Evolutionary conservation across 2,113 vertebrate species (phyloP), one percentile per base, ranked within the genome.

Genomic region (Maccullochella peelii): DNA sequence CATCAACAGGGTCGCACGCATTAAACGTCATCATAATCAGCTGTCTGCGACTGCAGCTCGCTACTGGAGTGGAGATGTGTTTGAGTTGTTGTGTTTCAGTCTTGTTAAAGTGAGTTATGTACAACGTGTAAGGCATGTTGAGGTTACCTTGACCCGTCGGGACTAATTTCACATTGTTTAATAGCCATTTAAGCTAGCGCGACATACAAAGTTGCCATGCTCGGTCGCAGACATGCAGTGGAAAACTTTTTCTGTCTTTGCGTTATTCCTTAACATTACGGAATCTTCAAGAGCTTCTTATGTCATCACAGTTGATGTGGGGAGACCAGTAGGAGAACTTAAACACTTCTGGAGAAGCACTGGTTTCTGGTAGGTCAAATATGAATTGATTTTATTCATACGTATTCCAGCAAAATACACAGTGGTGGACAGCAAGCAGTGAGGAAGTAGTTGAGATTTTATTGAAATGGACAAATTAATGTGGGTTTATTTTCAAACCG

Each of bases 311-410:
- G 94, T 91, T 0, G 93, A 94, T n/a, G 84, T 84, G n/a, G 58
- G 74, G 6, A 86, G 50, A 62, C 77, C 90, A 3, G 61, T 86
- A 1, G 83, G 86, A 62, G 81, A 90, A 0, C 85, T 96, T 0
- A 91, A 65, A 27, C 95, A 95, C 67, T 96, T 96, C 86, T 96
- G 96, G 96, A 95, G 85, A 66, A 96, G 96, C 87, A 95, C 95
- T 2, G 96, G 96, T 6, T 96, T 96, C 92, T 96, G 96, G 96
- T 96, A 76, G 15, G 94, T 86, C 21, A 1, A 14, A 23, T 47
- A 1, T 6, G 0, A 44, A 21, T 2, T 20, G 5, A 8, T 6
- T 0, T 3, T 20, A 3, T 27, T 50, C n/a, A 8, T 4, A 8
- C 1, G 25, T 27, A 5, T 4, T 38, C 8, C 47, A 20, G 33